Conservation (phyloP, 2,888 invertebrate genomes). For the Callinectes sapidus region DNA sequence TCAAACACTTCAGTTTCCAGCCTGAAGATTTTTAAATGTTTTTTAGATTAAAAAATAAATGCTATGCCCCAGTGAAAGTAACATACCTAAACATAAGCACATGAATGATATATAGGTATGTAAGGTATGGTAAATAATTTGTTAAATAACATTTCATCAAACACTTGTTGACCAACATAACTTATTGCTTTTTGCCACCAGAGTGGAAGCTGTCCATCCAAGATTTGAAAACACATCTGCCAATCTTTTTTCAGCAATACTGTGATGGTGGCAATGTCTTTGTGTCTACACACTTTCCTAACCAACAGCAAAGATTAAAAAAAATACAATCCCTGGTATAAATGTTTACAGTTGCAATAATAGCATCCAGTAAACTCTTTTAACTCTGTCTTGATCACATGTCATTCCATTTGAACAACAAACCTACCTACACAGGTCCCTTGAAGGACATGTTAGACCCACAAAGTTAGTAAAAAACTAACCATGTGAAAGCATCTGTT, state of each 20-base stretch:
- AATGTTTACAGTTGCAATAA: neutral
- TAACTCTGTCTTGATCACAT: neutral
- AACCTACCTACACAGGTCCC: neutral
- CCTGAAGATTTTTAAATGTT: constrained; percentile 19
- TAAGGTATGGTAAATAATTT: neutral
- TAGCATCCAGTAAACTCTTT: neutral
- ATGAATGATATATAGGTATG: neutral
- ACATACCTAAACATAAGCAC: constrained; percentile 3
- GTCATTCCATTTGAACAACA: neutral
- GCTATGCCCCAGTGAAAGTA: neutral
- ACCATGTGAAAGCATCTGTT: neutral
- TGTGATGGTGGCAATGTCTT: neutral
- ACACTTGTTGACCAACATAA: neutral
- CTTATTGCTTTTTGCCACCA: constrained; percentile 7
- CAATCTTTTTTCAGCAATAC: neutral
- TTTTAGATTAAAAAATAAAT: neutral
- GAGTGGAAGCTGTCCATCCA: neutral
- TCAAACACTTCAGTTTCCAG: constrained; percentile 28
- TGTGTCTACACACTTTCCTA: neutral
- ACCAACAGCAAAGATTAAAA: neutral
- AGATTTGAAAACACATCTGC: neutral
- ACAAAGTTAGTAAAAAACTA: neutral
- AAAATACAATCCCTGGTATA: neutral
- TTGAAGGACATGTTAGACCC: neutral
- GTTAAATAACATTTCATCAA: neutral